These are phyloP conservation scores for Aleiodes testaceus DNA, from an alignment of 2,888 invertebrate species.

Conservation along the genomic window DNA sequence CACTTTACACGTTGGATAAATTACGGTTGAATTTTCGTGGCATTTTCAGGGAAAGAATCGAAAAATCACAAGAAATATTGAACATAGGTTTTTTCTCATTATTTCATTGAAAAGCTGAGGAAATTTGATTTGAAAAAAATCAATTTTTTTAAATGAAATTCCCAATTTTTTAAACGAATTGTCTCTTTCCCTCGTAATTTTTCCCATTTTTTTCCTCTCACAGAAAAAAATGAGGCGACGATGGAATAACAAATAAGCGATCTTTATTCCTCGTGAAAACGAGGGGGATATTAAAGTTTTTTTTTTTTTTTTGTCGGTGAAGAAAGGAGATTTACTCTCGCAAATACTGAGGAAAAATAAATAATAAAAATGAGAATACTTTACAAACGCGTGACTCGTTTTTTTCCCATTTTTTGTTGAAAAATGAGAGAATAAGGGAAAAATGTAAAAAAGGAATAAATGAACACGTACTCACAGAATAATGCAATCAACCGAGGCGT, in stretches of 20 bases:
- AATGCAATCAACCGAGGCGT: slow-evolving; percentile 26
- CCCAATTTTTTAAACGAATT: too few relatives aligned
- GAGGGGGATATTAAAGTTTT: slow-evolving; percentile 66
- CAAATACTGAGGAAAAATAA: neutral
- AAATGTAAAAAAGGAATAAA: too few relatives aligned
- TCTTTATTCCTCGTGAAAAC: slow-evolving; percentile 65
- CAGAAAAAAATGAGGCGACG: slow-evolving; percentile 51
- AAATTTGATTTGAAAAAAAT: too few relatives aligned
- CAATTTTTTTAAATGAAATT: too few relatives aligned
- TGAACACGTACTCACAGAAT: neutral
- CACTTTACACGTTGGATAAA: slow-evolving; percentile 45
- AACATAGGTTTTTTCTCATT: too few relatives aligned
- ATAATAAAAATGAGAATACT: neutral
- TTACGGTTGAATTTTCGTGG: slow-evolving; percentile 47
- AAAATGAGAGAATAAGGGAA: slow-evolving; percentile 1
- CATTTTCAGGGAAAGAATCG: too few relatives aligned
- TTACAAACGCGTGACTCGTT: neutral
- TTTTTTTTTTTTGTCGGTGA: neutral
- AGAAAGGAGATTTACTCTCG: neutral
- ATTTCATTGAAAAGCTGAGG: too few relatives aligned
- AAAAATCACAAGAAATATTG: too few relatives aligned
- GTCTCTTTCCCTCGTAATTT: neutral
- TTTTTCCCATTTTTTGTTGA: slow-evolving; percentile 6
- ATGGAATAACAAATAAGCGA: slow-evolving; percentile 68
- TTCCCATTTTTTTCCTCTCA: neutral